These are phyloP conservation scores for Drosophila yooni DNA, from an alignment of 2,888 invertebrate species.

Conservation along the genomic window DNA sequence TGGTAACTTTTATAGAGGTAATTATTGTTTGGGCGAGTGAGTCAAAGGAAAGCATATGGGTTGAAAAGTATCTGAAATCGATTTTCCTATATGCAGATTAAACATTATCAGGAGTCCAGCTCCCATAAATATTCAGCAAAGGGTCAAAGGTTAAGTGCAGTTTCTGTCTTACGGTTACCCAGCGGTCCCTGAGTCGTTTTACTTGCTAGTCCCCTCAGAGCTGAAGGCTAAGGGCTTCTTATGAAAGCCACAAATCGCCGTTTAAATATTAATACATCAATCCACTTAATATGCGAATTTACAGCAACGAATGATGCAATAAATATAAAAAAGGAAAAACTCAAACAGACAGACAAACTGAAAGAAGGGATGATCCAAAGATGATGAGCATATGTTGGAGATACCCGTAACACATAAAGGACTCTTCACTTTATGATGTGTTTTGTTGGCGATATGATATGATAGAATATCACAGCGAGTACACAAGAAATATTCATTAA, in stretches of 20 bases:
- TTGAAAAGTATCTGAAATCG: constrained; percentile 41
- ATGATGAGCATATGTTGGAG: constrained; percentile 58
- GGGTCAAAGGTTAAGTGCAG: constrained; percentile 61
- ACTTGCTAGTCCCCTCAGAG: constrained; percentile 19
- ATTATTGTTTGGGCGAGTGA: constrained; percentile 30
- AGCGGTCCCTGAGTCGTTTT: constrained; percentile 36
- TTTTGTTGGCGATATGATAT: constrained; percentile 25
- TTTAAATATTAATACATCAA: constrained; percentile 85
- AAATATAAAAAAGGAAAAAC: constrained; percentile 70
- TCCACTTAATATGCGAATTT: constrained; percentile 83
- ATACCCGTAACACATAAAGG: constrained; percentile 29
- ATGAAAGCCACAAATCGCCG: constrained; percentile 81
- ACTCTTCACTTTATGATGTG: constrained; percentile 47
- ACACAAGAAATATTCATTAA: constrained; percentile 39
- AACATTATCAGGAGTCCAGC: constrained; percentile 50
- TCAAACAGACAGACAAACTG: constrained; percentile 10
- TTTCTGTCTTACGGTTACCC: constrained; percentile 22
- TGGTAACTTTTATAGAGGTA: constrained; percentile 52
- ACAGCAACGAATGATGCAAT: constrained; percentile 75
- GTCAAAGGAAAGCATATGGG: constrained; percentile 23
- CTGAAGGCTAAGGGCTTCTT: constrained; percentile 30
- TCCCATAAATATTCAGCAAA: constrained; percentile 56
- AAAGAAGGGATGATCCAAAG: constrained; percentile 24
- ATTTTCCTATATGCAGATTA: constrained; percentile 61
- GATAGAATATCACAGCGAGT: constrained; percentile 37